A percentile compares a stretch with the other conserved stretches of the same genome.
Conservation (phyloP, 2,888 invertebrate species). For the Steinernema hermaphroditum region DNA sequence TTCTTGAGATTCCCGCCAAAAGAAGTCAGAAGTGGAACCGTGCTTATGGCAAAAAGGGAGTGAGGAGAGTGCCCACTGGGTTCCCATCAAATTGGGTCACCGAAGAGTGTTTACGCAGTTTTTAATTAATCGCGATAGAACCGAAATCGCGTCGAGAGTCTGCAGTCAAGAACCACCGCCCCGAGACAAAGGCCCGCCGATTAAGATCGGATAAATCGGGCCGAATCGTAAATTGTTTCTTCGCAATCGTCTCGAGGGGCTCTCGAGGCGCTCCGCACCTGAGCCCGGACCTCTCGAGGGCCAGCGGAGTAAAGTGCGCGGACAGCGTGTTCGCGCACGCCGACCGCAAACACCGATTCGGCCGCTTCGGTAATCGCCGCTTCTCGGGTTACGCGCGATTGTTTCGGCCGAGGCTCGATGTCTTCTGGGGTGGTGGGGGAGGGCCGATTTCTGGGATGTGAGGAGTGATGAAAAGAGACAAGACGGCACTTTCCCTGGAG, state of each 20-base stretch:
- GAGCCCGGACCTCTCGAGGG: neutral
- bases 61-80: too few species aligned
- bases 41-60: too few species aligned
- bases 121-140: neutral
- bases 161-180: too few species aligned
- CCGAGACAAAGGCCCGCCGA: neutral
- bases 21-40: neutral
- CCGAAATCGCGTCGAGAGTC: too few species aligned
- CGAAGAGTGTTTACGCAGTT: neutral
- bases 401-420: neutral
- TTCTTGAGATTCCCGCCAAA: neutral
- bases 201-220: conserved; percentile 13
- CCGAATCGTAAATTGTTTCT: conserved; percentile 29
- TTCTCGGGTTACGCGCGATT: conserved; percentile 29
- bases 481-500: too few species aligned
- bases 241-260: neutral
- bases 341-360: conserved; percentile 5
- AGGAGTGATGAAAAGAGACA: too few species aligned
- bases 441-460: too few species aligned
- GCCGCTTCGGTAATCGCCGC: conserved; percentile 7
- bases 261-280: conserved; percentile 11
- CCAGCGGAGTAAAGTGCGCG: conserved; percentile 23
- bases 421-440: too few species aligned
- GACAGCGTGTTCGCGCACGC: conserved; percentile 24
- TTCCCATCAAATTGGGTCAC: neutral